These are phyloP conservation scores for Gallirallus australis DNA, from an alignment of 2,797 vertebrate genomes.

Conservation along the genomic window DNA sequence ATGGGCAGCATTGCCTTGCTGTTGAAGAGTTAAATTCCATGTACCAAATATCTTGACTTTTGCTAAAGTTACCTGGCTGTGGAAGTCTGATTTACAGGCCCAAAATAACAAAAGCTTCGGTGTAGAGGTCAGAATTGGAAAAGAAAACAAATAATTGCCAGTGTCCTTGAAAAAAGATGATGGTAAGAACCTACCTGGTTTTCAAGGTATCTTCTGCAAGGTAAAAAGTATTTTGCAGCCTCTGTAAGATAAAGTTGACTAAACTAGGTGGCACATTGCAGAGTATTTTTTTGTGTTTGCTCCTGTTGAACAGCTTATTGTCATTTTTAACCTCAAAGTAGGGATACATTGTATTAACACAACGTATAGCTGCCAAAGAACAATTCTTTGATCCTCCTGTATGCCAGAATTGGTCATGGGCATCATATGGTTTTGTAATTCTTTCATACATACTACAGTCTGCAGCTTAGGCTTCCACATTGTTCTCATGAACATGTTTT, in stretches of 20 bases:
- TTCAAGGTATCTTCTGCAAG: background rate
- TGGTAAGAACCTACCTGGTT: background rate
- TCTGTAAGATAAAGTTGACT: background rate
- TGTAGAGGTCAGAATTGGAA: background rate
- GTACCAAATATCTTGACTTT: background rate
- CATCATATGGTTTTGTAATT: background rate
- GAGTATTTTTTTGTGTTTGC: background rate
- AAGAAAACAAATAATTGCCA: background rate
- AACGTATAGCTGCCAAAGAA: background rate
- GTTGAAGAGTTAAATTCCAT: background rate
- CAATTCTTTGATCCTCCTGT: background rate
- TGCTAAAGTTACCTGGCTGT: background rate
- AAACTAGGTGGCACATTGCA: background rate
- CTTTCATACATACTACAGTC: background rate
- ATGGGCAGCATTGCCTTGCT: background rate
- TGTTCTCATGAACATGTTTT: background rate
- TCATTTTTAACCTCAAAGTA: background rate
- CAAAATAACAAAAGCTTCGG: background rate
- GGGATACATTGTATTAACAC: background rate
- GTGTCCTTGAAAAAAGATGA: background rate
- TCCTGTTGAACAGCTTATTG: background rate
- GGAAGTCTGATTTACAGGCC: background rate
- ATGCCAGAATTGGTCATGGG: background rate
- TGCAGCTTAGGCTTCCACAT: background rate
- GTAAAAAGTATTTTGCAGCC: background rate